Base-by-base conservation (phyloP, 2,888 invertebrate genomes). In the Stramonita haemastoma region DNA sequence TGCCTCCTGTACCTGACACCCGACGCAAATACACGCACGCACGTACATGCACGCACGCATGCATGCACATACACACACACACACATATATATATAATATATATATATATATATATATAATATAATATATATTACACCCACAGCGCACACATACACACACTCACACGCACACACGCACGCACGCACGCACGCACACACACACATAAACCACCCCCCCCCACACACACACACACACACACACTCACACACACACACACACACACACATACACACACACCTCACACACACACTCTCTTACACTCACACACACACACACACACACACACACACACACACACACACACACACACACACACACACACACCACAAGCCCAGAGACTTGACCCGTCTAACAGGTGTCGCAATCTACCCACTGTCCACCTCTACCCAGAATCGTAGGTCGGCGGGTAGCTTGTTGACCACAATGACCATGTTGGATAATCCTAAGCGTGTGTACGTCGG, bases 341-440 rank as follows among this genome's bases (percentile, higher is more conserved):
- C 73, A 73, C 73, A 73, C 73, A 29, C 73, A 29, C n/a, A 29
- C 73, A 29, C 73, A 29, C 73, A 29, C 73, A 29, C 73, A 29
- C 11, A 0, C n/a, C 73, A 29, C 73, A 29, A n/a, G n/a, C 73
- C 5, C n/a, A n/a, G 0, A 73, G 1, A 4, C 19, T 22, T 15
- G 19, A 8, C 17, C 19, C 22, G 22, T 22, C 60, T 60, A 15
- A 19, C 4, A 13, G 22, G 19, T 60, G 19, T 4, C 13, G 60
- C 13, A 13, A 15, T 36, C 22, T 83, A 22, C 29, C 17, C n/a
- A 84, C 84, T 56, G 29, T 84, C 84, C 84, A 84, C 84, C 57
- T 84, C 84, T 4, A 84, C 84, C 84, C 84, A 84, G 57, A 84
- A 84, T 15, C 84, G 84, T 2, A 84, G 84, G 57, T 84, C 84